Conservation (phyloP, 1,140 invertebrate genomes). For the Drosophila sucinea region DNA sequence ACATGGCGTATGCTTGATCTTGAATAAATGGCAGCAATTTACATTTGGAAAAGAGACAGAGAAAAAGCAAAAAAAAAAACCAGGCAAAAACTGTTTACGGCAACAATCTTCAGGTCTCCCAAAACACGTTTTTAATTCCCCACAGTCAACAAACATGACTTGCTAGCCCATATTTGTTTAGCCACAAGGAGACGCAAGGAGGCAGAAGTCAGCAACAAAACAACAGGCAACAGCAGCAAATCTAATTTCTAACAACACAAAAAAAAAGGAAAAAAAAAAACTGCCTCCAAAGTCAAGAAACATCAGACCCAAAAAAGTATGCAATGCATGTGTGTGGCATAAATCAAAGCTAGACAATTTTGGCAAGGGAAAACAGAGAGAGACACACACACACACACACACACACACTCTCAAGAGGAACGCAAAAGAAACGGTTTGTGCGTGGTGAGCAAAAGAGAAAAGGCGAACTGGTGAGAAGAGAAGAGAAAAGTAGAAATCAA, state of each 20-base stretch:
- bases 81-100: slow-evolving; percentile 25
- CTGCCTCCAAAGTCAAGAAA: slow-evolving; percentile 56
- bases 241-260: slow-evolving; percentile 66
- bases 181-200: slow-evolving; percentile 19
- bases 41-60: slow-evolving; percentile 8
- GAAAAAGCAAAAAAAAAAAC: background rate
- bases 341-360: slow-evolving; percentile 81
- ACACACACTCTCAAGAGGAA: slow-evolving; percentile 5
- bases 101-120: background rate
- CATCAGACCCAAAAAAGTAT: slow-evolving; percentile 68
- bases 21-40: slow-evolving; percentile 63
- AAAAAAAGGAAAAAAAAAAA: slow-evolving; percentile 28
- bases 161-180: slow-evolving; percentile 56
- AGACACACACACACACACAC: slow-evolving; percentile 14
- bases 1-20: slow-evolving; percentile 38
- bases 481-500: slow-evolving; percentile 65
- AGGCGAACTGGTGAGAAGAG: background rate
- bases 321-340: slow-evolving; percentile 78
- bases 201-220: background rate
- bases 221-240: slow-evolving; percentile 49
- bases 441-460: background rate
- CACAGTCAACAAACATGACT: slow-evolving; percentile 54
- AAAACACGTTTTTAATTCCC: slow-evolving; percentile 68
- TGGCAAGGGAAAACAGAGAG: slow-evolving; percentile 67
- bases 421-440: slow-evolving; percentile 35